Percentiles rank a stretch among this genome's conserved stretches.
Conservation (phyloP, 2,797 vertebrate species). For the Urocyon cinereoargenteus region DNA sequence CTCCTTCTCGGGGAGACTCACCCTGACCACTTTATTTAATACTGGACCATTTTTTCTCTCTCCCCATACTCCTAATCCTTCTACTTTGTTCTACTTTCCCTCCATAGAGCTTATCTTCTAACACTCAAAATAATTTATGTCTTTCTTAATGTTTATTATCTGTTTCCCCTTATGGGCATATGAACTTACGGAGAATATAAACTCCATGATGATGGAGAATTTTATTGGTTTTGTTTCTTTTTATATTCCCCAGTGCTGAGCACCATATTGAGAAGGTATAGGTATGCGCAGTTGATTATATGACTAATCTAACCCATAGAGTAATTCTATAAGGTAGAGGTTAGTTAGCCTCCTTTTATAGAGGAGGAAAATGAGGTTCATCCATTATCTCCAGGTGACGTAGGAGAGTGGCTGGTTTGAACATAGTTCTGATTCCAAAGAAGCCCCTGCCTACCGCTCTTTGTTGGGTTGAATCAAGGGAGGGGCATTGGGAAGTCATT, state of each 20-base stretch:
- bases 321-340: neutral
- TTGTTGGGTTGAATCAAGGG: neutral
- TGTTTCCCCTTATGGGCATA: neutral
- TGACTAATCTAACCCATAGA: neutral
- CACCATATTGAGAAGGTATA: neutral
- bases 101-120: neutral
- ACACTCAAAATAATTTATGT: neutral
- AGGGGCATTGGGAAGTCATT: neutral
- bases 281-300: neutral
- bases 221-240: neutral
- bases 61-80: neutral
- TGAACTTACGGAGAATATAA: neutral
- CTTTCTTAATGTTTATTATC: neutral
- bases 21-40: neutral
- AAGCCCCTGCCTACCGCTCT: neutral
- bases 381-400: neutral
- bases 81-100: neutral
- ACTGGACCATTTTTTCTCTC: neutral
- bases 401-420: neutral
- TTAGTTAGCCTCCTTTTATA: neutral
- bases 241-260: neutral
- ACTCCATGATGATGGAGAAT: neutral
- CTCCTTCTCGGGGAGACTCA: neutral
- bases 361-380: neutral
- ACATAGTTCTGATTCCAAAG: neutral